phyloP scores from a whole-genome alignment of 2,888 invertebrate genomes.

The Megamerina dolium region DNA sequence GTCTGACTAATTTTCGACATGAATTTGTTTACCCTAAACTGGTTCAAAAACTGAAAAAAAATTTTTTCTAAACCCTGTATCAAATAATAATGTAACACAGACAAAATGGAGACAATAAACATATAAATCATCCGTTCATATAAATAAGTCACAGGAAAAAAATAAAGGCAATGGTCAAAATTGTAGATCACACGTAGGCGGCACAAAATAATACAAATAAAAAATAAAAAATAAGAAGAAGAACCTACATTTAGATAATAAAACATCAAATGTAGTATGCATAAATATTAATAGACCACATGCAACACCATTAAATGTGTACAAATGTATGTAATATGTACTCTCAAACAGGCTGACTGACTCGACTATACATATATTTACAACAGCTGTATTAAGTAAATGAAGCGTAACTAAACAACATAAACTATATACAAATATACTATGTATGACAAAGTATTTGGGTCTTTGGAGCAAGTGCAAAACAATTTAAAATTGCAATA shows the following conservation, averaged over 20 bases:
- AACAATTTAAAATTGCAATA: conserved; percentile 30
- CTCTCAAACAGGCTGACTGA: no score
- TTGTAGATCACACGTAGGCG: conserved; percentile 25
- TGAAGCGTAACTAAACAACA: not conserved
- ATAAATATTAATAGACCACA: no score
- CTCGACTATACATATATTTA: no score
- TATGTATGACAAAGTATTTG: conserved; percentile 25
- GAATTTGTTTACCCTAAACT: no score
- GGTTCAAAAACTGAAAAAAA: no score
- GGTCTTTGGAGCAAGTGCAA: conserved; percentile 47
- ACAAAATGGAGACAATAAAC: conserved; percentile 18
- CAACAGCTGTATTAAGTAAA: no score
- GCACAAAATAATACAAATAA: conserved; percentile 5
- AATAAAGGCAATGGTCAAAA: not conserved
- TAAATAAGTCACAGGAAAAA: not conserved
- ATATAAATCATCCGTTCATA: conserved; percentile 2
- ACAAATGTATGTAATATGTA: no score
- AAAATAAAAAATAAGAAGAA: not conserved
- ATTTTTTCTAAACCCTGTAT: no score
- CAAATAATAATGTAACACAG: conserved; percentile 7
- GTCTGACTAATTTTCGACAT: no score
- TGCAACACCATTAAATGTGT: no score
- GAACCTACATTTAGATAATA: not conserved
- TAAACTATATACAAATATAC: not conserved
- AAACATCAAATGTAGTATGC: not conserved